Evolutionary conservation across 2,888 invertebrate species (phyloP), one percentile per base, ranked within the genome.

Genomic region (Mythimna pallens): DNA sequence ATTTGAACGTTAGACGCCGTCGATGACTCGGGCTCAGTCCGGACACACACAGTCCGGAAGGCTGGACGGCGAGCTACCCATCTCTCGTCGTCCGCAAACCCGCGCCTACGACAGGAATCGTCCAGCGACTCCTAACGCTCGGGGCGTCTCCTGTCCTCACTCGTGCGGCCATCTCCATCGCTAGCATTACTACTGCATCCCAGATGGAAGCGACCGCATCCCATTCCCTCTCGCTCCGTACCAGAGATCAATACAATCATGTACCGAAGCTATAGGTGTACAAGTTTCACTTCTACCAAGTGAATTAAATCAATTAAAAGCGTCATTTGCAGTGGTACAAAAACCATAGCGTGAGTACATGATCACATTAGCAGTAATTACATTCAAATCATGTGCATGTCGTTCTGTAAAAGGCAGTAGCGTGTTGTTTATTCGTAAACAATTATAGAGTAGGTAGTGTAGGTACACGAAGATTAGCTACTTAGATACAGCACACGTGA

Each of bases 401-500:
- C 54, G 77, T 73, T 73, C 76, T 76, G 55, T 75, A 74, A 84
- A 81, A 79, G 82, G 79, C 71, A 68, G 67, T 77, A 71, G 81
- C 86, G 84, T 77, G 86, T 71, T 75, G 76, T 79, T 72, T 81
- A 74, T 83, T 73, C 72, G 62, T 77, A 73, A 80, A 86, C 78
- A 86, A 86, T 85, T 81, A 79, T 61, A 68, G 52, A 69, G 58
- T 79, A 65, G 66, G 54, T 81, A 68, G 66, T 63, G 54, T 81
- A 62, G 66, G 30, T 77, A 67, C 68, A 70, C 65, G 55, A 17
- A 74, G 83, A 81, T 81, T 68, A 73, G 70, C 68, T 57, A 22
- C 62, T 58, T 55, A 78, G 83, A 79, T 81, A 81, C 34, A 58
- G 8, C 55, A 74, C 83, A 82, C 73, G 83, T 81, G 83, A 81